Evolutionary conservation across 2,888 invertebrate genomes (phyloP).

Genomic region (Mythimna lalbum): DNA sequence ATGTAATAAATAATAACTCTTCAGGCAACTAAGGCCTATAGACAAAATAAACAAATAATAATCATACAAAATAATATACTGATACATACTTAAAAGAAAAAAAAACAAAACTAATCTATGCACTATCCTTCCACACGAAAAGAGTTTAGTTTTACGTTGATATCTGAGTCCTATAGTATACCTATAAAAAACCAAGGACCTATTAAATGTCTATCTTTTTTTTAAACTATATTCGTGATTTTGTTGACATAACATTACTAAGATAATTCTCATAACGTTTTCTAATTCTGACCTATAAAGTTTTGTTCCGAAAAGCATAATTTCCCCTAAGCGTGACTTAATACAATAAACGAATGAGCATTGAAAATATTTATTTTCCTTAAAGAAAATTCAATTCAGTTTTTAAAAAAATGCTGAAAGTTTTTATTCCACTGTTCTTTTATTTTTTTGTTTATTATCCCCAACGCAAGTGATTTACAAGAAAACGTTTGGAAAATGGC

Average conservation of each 20-base stretch:
- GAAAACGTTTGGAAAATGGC: neutral
- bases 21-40: no score
- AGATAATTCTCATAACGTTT: no score
- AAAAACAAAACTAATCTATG: no score
- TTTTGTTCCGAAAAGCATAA: neutral
- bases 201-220: no score
- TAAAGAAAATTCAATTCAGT: neutral
- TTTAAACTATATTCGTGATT: conserved; percentile 1
- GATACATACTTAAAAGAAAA: no score
- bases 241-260: neutral
- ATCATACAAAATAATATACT: no score
- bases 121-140: no score
- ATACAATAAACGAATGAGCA: conserved; percentile 5
- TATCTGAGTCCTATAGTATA: no score
- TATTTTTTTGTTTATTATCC: neutral
- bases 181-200: no score
- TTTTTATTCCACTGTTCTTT: conserved; percentile 1
- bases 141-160: no score
- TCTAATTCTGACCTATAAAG: neutral
- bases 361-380: neutral
- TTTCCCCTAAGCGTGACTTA: neutral
- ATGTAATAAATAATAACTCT: no score
- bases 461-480: neutral
- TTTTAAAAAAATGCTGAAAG: conserved; percentile 4
- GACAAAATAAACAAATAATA: no score